Conservation (phyloP, 2,888 invertebrate genomes). For the Callimorpha dominula region DNA sequence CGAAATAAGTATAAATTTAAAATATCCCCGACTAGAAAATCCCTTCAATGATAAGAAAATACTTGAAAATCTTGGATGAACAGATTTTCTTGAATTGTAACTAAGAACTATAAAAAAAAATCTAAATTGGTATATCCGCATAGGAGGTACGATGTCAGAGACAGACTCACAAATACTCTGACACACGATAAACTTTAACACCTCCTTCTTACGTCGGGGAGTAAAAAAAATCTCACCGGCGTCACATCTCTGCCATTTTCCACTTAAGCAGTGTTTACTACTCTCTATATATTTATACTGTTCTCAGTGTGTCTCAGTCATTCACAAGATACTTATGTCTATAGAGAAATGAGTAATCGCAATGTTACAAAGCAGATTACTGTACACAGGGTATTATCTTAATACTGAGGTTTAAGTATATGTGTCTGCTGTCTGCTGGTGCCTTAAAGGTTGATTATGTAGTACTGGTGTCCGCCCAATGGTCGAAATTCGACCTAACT, state of each 20-base stretch:
- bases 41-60: not conserved
- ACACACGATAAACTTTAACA: no score
- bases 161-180: no score
- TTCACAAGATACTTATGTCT: conserved; percentile 8
- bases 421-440: not conserved
- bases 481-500: not conserved
- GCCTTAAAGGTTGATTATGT: not conserved
- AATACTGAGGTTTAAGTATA: not conserved
- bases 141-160: no score
- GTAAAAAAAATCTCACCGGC: no score
- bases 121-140: no score
- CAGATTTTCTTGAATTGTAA: no score
- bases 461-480: not conserved
- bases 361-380: conserved; percentile 9
- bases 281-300: not conserved
- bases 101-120: not conserved
- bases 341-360: conserved; percentile 6
- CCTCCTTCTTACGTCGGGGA: no score
- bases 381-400: conserved; percentile 2
- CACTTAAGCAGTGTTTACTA: not conserved
- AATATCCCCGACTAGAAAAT: no score
- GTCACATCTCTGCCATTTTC: no score
- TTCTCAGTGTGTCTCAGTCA: conserved; percentile 15
- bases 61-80: not conserved
- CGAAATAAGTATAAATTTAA: no score